Base-by-base conservation (phyloP, 2,888 invertebrate species). In the Tricholauxania praeusta region DNA sequence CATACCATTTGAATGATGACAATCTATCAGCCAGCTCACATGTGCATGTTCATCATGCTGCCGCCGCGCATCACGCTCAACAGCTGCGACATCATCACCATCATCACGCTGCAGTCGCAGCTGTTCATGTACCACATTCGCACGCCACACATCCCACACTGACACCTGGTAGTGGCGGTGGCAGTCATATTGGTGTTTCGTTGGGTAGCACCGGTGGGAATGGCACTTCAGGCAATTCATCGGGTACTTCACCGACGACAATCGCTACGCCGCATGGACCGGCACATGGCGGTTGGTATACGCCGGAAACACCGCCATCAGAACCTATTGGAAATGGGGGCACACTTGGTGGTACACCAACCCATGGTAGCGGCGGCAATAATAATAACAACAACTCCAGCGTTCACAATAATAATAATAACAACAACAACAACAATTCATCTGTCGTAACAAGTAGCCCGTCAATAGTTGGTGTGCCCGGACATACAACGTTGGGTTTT, bases 271-370 rank as follows among this genome's bases (percentile, higher is more conserved):
- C 85, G 4, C 85, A 85, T 73, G 86, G 86, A 12, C 86, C 86
- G 19, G 81, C 86, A 19, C 87, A 87, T 74, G 87, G 87, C 4
- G 87, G 88, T 64, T 88, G 88, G 88, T 88, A 88, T 75, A 86
- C 87, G 14, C 88, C 88, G 15, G 88, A 88, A 78, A 88, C 88
- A 65, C 87, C 87, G 69, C 87, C 88, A 6, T 84, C 85, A n/a
- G 84, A 84, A 71, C 84, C 84, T 5, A 79, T 84, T 12, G 78
- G 80, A 52, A 83, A 81, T 59, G 81, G 80, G 14, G 52, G 74
- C 39, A 64, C 17, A 52, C 47, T 62, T 47, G 55, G 63, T 17
- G 72, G 75, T 70, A 69, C 75, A 49, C 71, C 75, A 10, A 74
- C 75, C 15, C 19, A 62, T 48, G 59, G 53, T 8, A 55, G 68